phyloP scores from a whole-genome alignment of 2,888 invertebrate species.

The Linnaemya vulpina region DNA sequence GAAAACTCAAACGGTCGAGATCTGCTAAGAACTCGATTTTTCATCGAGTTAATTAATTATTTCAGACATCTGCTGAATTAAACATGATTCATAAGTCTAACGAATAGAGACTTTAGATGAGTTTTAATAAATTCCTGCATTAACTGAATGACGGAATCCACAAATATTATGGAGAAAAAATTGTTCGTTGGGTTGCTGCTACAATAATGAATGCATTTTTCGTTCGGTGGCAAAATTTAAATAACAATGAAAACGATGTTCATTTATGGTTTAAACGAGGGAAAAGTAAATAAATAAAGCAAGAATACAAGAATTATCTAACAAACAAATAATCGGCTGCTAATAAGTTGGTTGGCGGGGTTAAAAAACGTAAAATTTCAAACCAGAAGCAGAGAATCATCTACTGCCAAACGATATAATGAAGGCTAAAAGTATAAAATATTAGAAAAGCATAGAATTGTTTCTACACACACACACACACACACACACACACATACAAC shows the following conservation, averaged over 20 bases:
- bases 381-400: slow-evolving; percentile 19
- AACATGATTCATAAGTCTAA: no score
- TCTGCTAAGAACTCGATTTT: no score
- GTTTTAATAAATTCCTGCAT: background rate
- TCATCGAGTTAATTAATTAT: no score
- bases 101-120: no score
- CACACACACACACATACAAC: background rate
- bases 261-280: slow-evolving; percentile 43
- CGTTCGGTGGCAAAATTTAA: slow-evolving; percentile 23
- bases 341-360: slow-evolving; percentile 5
- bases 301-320: slow-evolving; percentile 28
- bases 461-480: slow-evolving; percentile 22
- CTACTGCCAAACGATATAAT: slow-evolving; percentile 22
- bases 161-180: background rate
- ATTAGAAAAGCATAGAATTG: slow-evolving; percentile 43
- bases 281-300: slow-evolving; percentile 32
- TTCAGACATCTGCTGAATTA: no score
- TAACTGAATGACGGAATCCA: background rate
- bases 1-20: no score
- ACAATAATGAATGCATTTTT: slow-evolving; percentile 9
- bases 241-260: slow-evolving; percentile 49
- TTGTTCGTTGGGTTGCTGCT: slow-evolving; percentile 15
- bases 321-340: slow-evolving; percentile 32
- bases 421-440: background rate
- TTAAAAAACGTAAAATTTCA: slow-evolving; percentile 14